Conservation (phyloP, 2,888 invertebrate genomes). For the Schizaphis graminum region DNA sequence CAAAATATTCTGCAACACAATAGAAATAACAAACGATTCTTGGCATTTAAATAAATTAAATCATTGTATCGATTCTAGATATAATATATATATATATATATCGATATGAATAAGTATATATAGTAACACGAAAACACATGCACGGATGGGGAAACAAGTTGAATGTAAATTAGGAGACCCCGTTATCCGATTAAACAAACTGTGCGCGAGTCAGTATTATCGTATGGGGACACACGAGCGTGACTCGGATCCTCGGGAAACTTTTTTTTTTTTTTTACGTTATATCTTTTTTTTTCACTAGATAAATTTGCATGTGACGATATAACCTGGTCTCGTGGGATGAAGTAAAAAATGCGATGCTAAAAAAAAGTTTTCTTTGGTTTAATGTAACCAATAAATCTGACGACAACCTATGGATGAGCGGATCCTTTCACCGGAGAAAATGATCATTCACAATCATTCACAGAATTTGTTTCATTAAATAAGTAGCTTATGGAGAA, state of each 20-base stretch:
- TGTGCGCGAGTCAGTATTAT: constrained; percentile 40
- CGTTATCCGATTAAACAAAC: constrained; percentile 48
- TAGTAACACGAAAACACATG: constrained; percentile 26
- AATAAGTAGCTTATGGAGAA: background rate
- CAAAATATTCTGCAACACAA: background rate
- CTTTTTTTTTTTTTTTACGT: constrained; percentile 35
- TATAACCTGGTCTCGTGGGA: constrained; percentile 56
- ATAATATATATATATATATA: background rate
- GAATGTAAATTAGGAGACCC: constrained; percentile 49
- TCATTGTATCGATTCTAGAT: background rate
- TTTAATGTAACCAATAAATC: constrained; percentile 61
- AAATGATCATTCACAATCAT: background rate
- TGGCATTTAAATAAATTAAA: constrained; percentile 11
- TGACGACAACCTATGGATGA: background rate
- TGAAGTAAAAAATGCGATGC: constrained; percentile 43
- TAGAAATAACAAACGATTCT: constrained; percentile 3
- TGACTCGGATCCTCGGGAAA: constrained; percentile 36
- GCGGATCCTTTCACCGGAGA: background rate
- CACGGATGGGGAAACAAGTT: background rate
- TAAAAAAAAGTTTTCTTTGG: constrained; percentile 53
- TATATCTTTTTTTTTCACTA: constrained; percentile 46
- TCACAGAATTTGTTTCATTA: background rate
- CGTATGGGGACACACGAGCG: constrained; percentile 43
- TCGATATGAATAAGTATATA: constrained; percentile 15
- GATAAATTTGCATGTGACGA: constrained; percentile 65